These are phyloP conservation scores for Malaclemys terrapin DNA, from an alignment of 2,113 vertebrate species.

Conservation along the genomic window DNA sequence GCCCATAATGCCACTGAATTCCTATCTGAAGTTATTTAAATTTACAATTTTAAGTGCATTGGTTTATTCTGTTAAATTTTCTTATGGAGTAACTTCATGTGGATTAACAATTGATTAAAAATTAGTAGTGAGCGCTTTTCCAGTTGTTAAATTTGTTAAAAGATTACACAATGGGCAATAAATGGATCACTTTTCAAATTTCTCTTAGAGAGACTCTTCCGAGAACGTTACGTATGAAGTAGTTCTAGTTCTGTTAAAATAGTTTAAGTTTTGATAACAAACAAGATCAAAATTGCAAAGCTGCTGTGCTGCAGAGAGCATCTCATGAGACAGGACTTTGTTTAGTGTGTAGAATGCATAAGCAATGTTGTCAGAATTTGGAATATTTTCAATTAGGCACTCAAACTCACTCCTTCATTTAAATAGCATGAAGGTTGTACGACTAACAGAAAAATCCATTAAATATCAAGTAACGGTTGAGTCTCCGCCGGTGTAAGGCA, in stretches of 20 bases:
- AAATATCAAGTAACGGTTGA: not conserved
- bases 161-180: not conserved
- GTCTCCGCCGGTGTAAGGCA: not conserved
- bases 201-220: not conserved
- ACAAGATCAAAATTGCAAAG: not conserved
- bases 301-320: not conserved
- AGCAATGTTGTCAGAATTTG: not conserved
- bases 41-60: not conserved
- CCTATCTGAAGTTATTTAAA: constrained; percentile 18
- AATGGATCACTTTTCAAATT: not conserved
- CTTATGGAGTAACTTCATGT: not conserved
- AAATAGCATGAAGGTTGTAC: not conserved
- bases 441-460: not conserved
- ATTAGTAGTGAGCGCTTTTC: not conserved
- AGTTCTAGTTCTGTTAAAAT: not conserved
- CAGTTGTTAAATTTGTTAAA: not conserved
- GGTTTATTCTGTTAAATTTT: not conserved
- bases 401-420: not conserved
- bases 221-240: not conserved
- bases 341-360: not conserved
- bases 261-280: rapidly evolving
- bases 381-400: not conserved
- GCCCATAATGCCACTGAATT: not conserved
- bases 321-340: not conserved
- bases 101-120: not conserved